A percentile compares a stretch with the other conserved stretches of the same genome.
Evolutionary conservation across 2,113 vertebrate species (phyloP).

Genomic region (Sorex fumeus): DNA sequence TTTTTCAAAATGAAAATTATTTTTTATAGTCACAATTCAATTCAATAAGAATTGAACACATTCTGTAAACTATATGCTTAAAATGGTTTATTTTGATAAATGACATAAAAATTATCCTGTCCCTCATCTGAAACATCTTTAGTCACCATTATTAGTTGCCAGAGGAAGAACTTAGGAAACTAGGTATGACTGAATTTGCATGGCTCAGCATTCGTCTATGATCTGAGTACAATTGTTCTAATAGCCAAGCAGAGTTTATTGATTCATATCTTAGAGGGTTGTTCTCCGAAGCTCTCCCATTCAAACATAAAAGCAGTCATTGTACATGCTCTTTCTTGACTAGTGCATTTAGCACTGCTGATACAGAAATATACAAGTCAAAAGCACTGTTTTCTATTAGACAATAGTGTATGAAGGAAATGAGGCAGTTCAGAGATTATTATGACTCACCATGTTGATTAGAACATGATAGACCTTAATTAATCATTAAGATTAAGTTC

Average conservation of each 20-base stretch:
- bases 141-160: background rate
- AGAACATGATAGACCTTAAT: background rate
- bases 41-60: background rate
- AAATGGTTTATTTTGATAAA: too few species aligned
- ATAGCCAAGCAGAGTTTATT: background rate
- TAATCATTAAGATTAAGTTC: background rate
- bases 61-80: background rate
- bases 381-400: background rate
- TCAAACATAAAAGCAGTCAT: background rate
- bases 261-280: background rate
- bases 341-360: background rate
- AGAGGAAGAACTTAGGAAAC: background rate
- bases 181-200: background rate
- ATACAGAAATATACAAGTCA: background rate
- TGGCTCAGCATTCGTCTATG: background rate
- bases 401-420: background rate
- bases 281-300: background rate
- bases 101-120: too few species aligned
- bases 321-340: background rate
- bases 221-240: background rate
- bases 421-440: background rate
- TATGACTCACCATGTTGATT: background rate
- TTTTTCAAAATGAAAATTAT: background rate
- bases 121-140: background rate
- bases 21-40: background rate